Conservation (phyloP, 2,113 vertebrate species). For the Anguilla rostrata region DNA sequence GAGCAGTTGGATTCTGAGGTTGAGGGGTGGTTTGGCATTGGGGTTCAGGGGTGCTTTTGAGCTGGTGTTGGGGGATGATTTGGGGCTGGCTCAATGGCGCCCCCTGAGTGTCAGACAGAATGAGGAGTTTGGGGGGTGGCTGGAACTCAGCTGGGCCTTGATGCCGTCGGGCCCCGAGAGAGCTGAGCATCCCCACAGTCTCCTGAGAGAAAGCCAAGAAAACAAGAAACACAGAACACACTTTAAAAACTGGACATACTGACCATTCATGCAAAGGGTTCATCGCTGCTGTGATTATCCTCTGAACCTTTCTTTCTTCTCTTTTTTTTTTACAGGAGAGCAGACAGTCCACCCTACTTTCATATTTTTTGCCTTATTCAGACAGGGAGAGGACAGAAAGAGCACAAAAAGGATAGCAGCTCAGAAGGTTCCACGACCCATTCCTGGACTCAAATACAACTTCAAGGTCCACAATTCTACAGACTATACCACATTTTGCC, state of each 20-base stretch:
- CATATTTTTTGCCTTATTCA: too few species aligned
- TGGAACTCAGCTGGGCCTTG: slow-evolving; percentile 10
- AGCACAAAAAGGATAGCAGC: background rate
- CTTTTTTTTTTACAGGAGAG: too few species aligned
- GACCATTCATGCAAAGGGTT: too few species aligned
- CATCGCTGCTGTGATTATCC: too few species aligned
- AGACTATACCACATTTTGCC: too few species aligned
- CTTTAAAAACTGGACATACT: background rate
- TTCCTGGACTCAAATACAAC: too few species aligned
- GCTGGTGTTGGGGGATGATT: background rate
- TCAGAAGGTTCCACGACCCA: too few species aligned
- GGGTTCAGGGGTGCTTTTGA: background rate
- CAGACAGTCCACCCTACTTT: too few species aligned
- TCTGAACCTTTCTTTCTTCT: too few species aligned
- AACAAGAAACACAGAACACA: background rate
- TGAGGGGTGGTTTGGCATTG: background rate
- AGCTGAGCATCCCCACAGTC: slow-evolving; percentile 38
- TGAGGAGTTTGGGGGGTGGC: slow-evolving; percentile 35
- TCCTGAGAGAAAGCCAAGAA: slow-evolving; percentile 29
- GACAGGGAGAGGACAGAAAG: too few species aligned
- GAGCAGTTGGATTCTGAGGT: background rate
- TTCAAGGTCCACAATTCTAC: too few species aligned
- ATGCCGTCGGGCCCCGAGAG: slow-evolving; percentile 26
- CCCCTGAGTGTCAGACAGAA: slow-evolving; percentile 23
- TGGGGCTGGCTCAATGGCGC: slow-evolving; percentile 3